Percentiles rank a stretch among this genome's conserved stretches.
These are phyloP conservation scores for Steromphala cineraria DNA, from an alignment of 2,888 invertebrate genomes.

Conservation along the genomic window DNA sequence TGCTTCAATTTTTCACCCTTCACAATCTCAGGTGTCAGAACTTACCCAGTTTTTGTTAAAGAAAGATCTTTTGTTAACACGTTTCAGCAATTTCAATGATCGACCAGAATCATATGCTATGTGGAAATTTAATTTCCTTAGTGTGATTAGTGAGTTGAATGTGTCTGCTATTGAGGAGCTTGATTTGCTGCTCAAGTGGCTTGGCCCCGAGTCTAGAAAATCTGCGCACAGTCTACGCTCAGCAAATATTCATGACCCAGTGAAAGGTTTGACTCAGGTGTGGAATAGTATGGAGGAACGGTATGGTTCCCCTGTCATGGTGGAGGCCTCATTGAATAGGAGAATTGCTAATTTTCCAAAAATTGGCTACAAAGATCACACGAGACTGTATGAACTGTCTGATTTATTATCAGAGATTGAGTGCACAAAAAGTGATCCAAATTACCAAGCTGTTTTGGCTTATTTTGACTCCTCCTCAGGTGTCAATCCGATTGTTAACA, in stretches of 20 bases:
- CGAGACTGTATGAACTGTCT: constrained; percentile 31
- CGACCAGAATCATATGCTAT: constrained; percentile 12
- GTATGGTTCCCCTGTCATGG: constrained; percentile 29
- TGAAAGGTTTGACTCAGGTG: constrained; percentile 10
- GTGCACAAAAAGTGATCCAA: background rate
- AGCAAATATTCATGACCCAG: constrained; percentile 23
- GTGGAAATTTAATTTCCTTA: constrained; percentile 22
- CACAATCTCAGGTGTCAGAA: background rate
- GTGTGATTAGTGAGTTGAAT: constrained; percentile 19
- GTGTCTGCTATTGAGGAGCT: constrained; percentile 23
- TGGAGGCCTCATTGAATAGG: constrained; percentile 24
- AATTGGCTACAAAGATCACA: constrained; percentile 25
- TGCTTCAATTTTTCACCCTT: background rate
- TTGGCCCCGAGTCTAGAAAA: constrained; percentile 27
- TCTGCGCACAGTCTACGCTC: constrained; percentile 14
- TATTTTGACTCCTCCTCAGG: constrained; percentile 31
- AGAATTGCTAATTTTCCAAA: constrained; percentile 26
- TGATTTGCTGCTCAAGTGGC: constrained; percentile 27
- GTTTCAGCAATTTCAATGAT: constrained; percentile 14
- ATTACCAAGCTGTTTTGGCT: background rate
- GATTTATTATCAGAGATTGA: constrained; percentile 22
- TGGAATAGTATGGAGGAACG: constrained; percentile 31
- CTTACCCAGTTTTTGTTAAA: constrained; percentile 4
- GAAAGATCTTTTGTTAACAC: constrained; percentile 19
- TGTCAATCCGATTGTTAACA: constrained; percentile 26